A percentile compares a stretch with the other conserved stretches of the same genome.
These are phyloP conservation scores for Orycteropus afer DNA, from an alignment of 2,113 vertebrate species.

Conservation along the genomic window DNA sequence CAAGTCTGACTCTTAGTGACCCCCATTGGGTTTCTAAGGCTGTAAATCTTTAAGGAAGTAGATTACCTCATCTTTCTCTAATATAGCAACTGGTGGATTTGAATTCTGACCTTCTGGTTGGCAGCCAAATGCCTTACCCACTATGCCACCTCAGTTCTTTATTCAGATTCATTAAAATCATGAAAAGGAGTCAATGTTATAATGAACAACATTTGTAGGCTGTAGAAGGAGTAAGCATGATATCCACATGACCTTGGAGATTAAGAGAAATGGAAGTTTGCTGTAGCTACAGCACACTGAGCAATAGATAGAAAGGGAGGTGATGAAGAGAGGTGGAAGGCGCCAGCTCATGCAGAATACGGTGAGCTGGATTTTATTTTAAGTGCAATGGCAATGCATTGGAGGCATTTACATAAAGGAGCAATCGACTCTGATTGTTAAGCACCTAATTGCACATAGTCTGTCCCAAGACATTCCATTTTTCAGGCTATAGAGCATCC, in stretches of 20 bases:
- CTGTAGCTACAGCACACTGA: fast-evolving
- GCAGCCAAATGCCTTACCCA: too few relatives aligned
- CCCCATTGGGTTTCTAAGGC: too few relatives aligned
- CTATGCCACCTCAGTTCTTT: too few relatives aligned
- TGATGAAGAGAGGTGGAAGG: too few relatives aligned
- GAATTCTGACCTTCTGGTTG: too few relatives aligned
- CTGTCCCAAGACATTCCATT: background rate
- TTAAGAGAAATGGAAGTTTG: background rate
- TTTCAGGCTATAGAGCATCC: background rate
- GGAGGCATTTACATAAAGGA: background rate
- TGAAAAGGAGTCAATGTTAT: background rate
- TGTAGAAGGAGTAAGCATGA: background rate
- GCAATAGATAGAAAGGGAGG: fast-evolving
- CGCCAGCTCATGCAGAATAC: fast-evolving
- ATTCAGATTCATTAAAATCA: background rate
- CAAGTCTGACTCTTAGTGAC: too few relatives aligned
- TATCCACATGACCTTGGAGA: fast-evolving
- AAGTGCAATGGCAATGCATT: background rate
- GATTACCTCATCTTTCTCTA: too few relatives aligned
- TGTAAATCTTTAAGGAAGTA: too few relatives aligned
- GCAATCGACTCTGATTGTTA: background rate
- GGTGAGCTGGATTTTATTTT: background rate
- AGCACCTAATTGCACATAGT: background rate
- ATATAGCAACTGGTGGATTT: too few relatives aligned
- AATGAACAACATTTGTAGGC: too few relatives aligned